Base-by-base conservation (phyloP, 2,797 vertebrate genomes). In the Lutjanus campechanus region DNA sequence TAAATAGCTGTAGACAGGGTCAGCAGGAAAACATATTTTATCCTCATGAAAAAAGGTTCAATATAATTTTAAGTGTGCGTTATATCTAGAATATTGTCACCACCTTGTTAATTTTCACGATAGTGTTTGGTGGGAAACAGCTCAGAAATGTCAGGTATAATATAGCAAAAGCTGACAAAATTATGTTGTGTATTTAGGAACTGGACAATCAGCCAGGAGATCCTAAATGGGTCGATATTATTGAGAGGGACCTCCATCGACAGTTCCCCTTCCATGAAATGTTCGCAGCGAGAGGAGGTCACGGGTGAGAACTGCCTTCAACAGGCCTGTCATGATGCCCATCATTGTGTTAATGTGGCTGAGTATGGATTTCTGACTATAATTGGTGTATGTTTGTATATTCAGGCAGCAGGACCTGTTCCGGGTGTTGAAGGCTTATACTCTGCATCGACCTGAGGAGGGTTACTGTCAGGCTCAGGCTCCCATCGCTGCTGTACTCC, bases 251-350 rank as follows among this genome's bases (percentile, higher is more conserved):
- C 88, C 97, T 99, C 49, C 98, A 99, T 90, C 95, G 98, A 55
- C 98, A 99, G 91, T 99, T 99, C 85, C 98, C 98, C 44, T 99
- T 99, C 93, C 98, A 99, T 0, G 98, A 99, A 95, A 99, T 99
- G 98, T 99, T 99, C 2, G 95, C 97, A 72, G 97, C 97, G 0
- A 96, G 97, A 3, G 98, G 98, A 56, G 98, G 98, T 76, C 97
- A 98, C 0, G 98, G 98, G 98, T 99, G 82, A 69, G 85, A 1
- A 0, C 3, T 17, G 43, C 49, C 50, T 19, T 79, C 36, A 13
- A 8, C 44, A 64, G 1, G 19, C 12, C 19, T 59, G 0, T n/a
- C 20, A 5, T 40, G 4, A 50, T 51, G 25, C 5, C 19, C 5
- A 7, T 20, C 10, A 17, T 15, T 74, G 6, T n/a, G 19, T 54